phyloP scores from a whole-genome alignment of 2,113 vertebrate genomes.

The Castor canadensis region DNA sequence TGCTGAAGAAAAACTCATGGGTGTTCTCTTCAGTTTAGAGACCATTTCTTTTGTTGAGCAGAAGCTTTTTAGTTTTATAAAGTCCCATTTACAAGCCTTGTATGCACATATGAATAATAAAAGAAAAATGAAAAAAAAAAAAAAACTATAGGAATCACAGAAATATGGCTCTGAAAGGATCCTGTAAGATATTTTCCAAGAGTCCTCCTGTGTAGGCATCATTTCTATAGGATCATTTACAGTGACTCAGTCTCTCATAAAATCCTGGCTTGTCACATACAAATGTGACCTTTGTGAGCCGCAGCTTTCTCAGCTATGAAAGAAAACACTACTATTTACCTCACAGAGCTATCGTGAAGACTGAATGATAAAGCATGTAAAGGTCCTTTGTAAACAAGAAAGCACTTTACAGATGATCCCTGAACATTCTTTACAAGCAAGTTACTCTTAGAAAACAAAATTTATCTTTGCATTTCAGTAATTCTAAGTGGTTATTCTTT shows the following conservation, averaged over 20 bases:
- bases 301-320: slow-evolving; percentile 3
- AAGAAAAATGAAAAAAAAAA: too few species aligned
- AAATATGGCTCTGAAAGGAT: background rate
- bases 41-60: too few species aligned
- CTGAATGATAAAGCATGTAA: background rate
- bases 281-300: background rate
- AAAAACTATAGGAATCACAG: background rate
- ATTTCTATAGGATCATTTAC: background rate
- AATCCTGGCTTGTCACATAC: background rate
- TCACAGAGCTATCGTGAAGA: background rate
- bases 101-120: too few species aligned
- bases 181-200: background rate
- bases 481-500: slow-evolving; percentile 22
- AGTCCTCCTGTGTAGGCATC: background rate
- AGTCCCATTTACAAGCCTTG: too few species aligned
- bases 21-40: too few species aligned
- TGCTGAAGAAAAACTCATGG: background rate
- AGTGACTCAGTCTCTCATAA: background rate
- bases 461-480: background rate
- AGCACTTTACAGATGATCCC: background rate
- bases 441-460: background rate
- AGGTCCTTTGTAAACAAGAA: slow-evolving; percentile 32
- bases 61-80: too few species aligned
- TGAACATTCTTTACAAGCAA: background rate
- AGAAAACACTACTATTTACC: background rate